Evolutionary conservation across 2,797 vertebrate genomes (phyloP), one percentile per base, ranked within the genome.

Genomic region (Gymnothorax javanicus): DNA sequence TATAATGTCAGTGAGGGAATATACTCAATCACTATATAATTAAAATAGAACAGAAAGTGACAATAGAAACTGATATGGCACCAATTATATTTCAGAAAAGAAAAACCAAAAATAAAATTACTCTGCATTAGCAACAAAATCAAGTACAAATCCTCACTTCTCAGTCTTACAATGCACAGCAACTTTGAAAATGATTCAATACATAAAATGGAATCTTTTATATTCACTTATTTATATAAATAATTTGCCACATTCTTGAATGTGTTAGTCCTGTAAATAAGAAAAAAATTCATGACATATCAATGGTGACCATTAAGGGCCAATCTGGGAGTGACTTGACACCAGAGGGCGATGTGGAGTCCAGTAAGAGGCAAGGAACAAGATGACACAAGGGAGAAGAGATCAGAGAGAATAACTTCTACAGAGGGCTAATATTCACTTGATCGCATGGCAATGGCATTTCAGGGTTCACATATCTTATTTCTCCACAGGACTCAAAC

Each of bases 21-120:
- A 86, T 71, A 82, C 81, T 58, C 52, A 64, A 58, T 56, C 81
- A 83, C 81, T 71, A 83, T 54, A 57, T 71, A 23, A 58, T 54
- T 57, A 83, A 56, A 60, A 83, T 33, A 83, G 56, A 83, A 83
- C 27, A 83, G 62, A 82, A 33, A 13, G 23, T 82, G 15, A 67
- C 64, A 83, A 86, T 27, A 71, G 77, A 67, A 86, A 86, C 50
- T 9, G 81, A 71, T 67, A 82, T 50, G 15, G 52, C 56, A 57
- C 52, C 62, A 17, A 15, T 52, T 57, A 27, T 27, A 82, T 2
- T 23, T 50, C 7, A 56, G 52, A 54, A 50, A 25, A 43, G 15
- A 50, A 50, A 75, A 77, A 77, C 69, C 27, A 52, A 57, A 67
- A 58, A 54, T 77, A 43, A 79, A 50, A 77, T 52, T 15, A 83